Conservation (phyloP, 2,797 vertebrate species). For the Tolypeutes matacus region DNA sequence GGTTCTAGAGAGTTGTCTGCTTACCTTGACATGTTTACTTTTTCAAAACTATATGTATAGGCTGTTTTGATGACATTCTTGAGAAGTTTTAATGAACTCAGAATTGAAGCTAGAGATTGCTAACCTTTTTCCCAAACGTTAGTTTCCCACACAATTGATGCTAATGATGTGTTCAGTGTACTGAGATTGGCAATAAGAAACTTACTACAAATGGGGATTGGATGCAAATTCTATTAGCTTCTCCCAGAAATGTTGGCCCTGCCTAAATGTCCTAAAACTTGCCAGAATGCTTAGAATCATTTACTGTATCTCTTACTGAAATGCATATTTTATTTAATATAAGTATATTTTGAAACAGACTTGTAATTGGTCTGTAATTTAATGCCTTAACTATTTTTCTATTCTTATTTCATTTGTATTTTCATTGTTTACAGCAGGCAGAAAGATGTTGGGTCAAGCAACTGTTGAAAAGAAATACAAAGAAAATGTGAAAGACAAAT, state of each 20-base stretch:
- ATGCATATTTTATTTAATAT: constrained; percentile 82
- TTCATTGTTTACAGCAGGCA: constrained; percentile 83
- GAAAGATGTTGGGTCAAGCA: constrained; percentile 72
- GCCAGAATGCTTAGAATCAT: too few species aligned
- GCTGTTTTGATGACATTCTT: constrained; percentile 81
- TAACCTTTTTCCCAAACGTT: constrained; percentile 68
- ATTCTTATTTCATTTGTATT: constrained; percentile 81
- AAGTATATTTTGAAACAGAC: constrained; percentile 83
- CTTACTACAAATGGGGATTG: constrained; percentile 78
- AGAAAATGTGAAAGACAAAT: too few species aligned
- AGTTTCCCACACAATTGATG: constrained; percentile 56
- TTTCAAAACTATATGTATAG: constrained; percentile 84
- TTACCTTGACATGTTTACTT: too few species aligned
- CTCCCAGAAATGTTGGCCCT: constrained; percentile 39
- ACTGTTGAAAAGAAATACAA: constrained; percentile 57
- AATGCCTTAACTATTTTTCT: constrained; percentile 83
- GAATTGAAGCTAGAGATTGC: constrained; percentile 68
- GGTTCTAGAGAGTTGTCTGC: constrained; percentile 84
- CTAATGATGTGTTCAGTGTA: constrained; percentile 59
- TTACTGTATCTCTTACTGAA: constrained; percentile 26
- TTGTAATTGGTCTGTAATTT: constrained; percentile 82
- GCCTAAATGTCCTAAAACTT: too few species aligned
- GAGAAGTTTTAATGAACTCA: constrained; percentile 63
- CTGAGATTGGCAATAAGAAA: constrained; percentile 81
- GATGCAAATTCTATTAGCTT: constrained; percentile 72